A percentile compares a stretch with the other conserved stretches of the same genome.
phyloP scores from a whole-genome alignment of 2,888 invertebrate species.

The Phymatocera aterrima region DNA sequence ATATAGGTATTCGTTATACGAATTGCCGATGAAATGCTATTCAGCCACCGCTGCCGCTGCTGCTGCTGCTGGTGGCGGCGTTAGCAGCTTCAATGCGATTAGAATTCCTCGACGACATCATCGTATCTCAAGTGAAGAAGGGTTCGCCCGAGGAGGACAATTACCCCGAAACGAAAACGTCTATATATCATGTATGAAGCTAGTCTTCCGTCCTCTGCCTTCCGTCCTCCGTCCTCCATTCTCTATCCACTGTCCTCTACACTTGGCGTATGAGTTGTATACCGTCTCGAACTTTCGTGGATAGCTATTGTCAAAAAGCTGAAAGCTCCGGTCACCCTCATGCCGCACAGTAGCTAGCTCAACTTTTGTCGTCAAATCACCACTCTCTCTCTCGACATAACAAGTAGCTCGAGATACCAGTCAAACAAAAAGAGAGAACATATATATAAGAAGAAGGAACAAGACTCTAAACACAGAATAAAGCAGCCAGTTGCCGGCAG shows the following conservation, averaged over 20 bases:
- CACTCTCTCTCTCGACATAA: background rate
- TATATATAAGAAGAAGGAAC: too few relatives aligned
- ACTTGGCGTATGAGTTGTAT: background rate
- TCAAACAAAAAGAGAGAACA: too few relatives aligned
- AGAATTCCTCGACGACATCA: background rate
- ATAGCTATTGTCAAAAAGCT: constrained; percentile 23
- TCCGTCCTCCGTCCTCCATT: too few relatives aligned
- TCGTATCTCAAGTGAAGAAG: background rate
- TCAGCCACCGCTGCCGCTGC: background rate
- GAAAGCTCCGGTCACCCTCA: constrained; percentile 22
- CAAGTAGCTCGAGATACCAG: too few relatives aligned
- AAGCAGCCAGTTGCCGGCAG: background rate
- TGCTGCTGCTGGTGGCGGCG: background rate
- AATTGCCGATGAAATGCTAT: background rate
- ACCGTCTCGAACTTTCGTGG: background rate
- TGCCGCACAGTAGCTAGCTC: background rate
- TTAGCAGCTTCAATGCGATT: background rate
- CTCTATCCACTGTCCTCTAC: too few relatives aligned
- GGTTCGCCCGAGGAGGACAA: background rate
- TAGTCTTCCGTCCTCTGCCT: too few relatives aligned
- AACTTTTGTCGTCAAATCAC: constrained; percentile 30
- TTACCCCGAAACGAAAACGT: background rate
- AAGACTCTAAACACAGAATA: constrained; percentile 26
- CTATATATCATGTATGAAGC: background rate
- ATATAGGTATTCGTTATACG: too few relatives aligned